phyloP scores from a whole-genome alignment of 1,140 invertebrate genomes.

The Panagrolaimus sp. region DNA sequence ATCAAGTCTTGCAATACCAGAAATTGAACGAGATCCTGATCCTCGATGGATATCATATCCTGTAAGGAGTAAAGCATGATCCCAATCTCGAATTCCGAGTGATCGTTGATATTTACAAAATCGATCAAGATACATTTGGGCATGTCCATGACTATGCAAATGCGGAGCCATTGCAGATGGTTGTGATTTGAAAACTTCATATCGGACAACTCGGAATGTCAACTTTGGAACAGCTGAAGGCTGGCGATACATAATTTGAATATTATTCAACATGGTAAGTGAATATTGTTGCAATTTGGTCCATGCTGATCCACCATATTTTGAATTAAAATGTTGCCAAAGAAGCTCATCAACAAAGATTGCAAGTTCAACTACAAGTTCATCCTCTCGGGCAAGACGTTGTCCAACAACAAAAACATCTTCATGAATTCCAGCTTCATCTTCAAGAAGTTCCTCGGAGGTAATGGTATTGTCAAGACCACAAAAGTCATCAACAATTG shows the following conservation, averaged over 20 bases:
- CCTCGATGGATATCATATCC: constrained; percentile 59
- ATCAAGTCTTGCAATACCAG: constrained; percentile 57
- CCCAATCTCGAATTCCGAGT: constrained; percentile 55
- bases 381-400: constrained; percentile 47
- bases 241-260: constrained; percentile 59
- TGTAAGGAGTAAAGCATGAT: constrained; percentile 57
- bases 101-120: constrained; percentile 56
- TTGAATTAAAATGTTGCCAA: constrained; percentile 55
- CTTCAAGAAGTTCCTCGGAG: constrained; percentile 54
- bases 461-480: constrained; percentile 56
- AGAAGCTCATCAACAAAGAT: constrained; percentile 57
- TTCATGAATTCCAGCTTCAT: constrained; percentile 55
- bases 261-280: constrained; percentile 55
- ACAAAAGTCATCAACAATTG: constrained; percentile 49
- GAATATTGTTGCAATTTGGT: constrained; percentile 53
- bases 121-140: constrained; percentile 54
- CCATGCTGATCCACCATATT: constrained; percentile 52
- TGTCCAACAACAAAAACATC: constrained; percentile 59
- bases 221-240: constrained; percentile 53
- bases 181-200: constrained; percentile 56
- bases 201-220: constrained; percentile 53
- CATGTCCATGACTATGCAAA: constrained; percentile 54
- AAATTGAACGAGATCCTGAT: constrained; percentile 56
- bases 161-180: constrained; percentile 53
- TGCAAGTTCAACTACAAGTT: constrained; percentile 54